Percentiles rank a stretch among this genome's conserved stretches.
Evolutionary conservation across 1,140 invertebrate species (phyloP).

Genomic region (Phenacoccus solenopsis): DNA sequence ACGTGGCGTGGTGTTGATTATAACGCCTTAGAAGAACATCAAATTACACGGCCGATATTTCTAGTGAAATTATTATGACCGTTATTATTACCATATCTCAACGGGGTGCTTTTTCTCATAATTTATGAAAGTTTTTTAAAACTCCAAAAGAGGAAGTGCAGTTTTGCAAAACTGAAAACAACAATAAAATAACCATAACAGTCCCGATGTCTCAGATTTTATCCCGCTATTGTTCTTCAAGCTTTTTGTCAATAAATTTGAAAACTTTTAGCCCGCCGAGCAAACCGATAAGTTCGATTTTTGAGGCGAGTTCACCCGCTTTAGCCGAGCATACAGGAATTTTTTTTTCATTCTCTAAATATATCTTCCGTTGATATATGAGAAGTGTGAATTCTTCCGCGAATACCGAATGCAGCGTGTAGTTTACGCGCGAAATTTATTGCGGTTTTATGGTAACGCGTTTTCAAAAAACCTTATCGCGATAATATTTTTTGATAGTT

Average conservation of each 20-base stretch:
- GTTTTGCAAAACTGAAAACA: slow-evolving; percentile 2
- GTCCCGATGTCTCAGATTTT: background rate
- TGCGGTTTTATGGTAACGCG: background rate
- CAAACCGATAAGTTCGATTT: background rate
- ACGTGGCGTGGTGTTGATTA: background rate
- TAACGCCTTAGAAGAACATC: background rate
- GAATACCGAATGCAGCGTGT: background rate
- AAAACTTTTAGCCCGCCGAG: background rate
- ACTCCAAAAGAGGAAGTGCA: background rate
- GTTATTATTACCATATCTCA: slow-evolving; percentile 3
- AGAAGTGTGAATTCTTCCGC: background rate
- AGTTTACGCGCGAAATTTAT: background rate
- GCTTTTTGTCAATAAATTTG: background rate
- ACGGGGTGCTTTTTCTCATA: background rate
- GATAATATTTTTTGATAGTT: background rate
- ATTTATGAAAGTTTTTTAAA: slow-evolving; percentile 4
- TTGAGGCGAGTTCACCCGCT: background rate
- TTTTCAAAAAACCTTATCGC: background rate
- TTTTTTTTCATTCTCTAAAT: background rate
- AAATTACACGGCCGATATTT: background rate
- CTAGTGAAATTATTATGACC: background rate
- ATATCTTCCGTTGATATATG: background rate
- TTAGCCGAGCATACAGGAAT: background rate
- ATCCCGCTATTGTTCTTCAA: background rate
- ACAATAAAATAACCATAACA: slow-evolving; percentile 3